These are phyloP conservation scores for Ciconia stormi DNA, from an alignment of 2,113 vertebrate genomes.

Conservation along the genomic window DNA sequence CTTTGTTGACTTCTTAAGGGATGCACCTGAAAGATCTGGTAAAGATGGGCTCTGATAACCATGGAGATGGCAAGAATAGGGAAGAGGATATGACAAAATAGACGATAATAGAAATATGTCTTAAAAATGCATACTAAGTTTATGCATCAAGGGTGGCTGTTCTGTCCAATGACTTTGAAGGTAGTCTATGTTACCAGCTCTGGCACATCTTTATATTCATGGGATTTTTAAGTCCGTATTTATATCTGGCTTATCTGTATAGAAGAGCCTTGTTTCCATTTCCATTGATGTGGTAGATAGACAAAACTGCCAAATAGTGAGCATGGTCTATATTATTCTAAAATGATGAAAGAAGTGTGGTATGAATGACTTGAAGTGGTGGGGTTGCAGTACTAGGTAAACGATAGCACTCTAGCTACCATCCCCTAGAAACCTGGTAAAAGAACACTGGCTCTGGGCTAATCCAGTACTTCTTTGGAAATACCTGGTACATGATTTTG, in stretches of 20 bases:
- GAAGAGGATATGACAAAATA: not conserved
- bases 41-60: not conserved
- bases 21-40: conserved; percentile 87
- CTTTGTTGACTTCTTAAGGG: conserved; percentile 94
- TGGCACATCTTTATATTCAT: not conserved
- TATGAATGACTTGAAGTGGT: not conserved
- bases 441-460: not conserved
- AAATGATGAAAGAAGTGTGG: not conserved
- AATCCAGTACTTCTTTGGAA: not conserved
- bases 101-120: not conserved
- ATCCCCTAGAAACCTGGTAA: not conserved
- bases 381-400: not conserved
- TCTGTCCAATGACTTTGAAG: not conserved
- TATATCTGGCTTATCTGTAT: not conserved
- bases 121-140: not conserved
- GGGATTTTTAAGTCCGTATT: not conserved
- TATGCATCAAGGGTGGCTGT: not conserved
- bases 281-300: not conserved
- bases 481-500: not conserved
- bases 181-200: not conserved
- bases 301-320: not conserved
- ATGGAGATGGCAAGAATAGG: not conserved
- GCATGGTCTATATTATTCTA: not conserved
- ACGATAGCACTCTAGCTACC: not conserved
- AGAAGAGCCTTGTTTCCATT: not conserved